Percentiles rank a stretch among this genome's conserved stretches.
These are phyloP conservation scores for Thymallus thymallus DNA, from an alignment of 2,113 vertebrate species.

Conservation along the genomic window DNA sequence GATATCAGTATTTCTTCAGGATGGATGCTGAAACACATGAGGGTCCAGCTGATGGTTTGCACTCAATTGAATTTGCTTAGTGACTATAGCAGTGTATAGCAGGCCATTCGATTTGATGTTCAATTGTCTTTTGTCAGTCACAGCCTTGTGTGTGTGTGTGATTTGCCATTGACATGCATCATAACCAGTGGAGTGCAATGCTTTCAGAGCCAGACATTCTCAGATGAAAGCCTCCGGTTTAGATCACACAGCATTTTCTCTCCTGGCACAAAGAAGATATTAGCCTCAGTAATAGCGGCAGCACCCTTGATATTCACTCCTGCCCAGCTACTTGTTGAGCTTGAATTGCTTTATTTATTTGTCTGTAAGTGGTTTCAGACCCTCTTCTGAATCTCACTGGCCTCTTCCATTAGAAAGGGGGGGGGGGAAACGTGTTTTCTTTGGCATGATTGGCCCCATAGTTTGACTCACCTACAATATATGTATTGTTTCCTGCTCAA, in stretches of 20 bases:
- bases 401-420: neutral
- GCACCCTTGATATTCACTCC: conserved; percentile 5
- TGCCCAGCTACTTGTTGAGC: conserved; percentile 1
- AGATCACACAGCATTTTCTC: conserved; percentile 18
- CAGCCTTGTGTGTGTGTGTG: conserved; percentile 10
- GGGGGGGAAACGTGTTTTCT: neutral
- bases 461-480: too few relatives aligned
- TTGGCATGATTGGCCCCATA: neutral
- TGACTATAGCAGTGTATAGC: too few relatives aligned
- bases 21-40: too few relatives aligned
- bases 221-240: conserved; percentile 21
- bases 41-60: too few relatives aligned
- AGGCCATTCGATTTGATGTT: too few relatives aligned
- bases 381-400: neutral
- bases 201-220: conserved; percentile 5
- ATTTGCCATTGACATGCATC: neutral
- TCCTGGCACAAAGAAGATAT: conserved; percentile 7
- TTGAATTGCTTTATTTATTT: neutral
- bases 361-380: neutral
- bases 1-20: too few relatives aligned
- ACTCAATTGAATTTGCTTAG: too few relatives aligned
- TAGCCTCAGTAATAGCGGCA: neutral
- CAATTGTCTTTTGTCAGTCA: neutral
- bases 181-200: neutral
- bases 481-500: too few relatives aligned